phyloP scores from a whole-genome alignment of 2,888 invertebrate genomes.

The Ctenicera cuprea region DNA sequence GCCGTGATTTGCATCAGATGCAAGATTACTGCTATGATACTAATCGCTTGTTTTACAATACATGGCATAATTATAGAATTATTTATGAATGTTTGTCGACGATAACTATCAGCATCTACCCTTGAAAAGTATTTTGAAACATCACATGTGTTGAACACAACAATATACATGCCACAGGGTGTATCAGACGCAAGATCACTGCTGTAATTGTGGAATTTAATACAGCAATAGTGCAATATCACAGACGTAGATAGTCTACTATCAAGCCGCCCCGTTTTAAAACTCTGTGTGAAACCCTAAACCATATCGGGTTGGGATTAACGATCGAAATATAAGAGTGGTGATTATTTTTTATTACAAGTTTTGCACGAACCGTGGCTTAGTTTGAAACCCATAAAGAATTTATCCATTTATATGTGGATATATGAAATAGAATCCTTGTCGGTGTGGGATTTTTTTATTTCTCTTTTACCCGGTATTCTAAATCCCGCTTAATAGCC shows the following conservation, averaged over 20 bases:
- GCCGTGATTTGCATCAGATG: too few species aligned
- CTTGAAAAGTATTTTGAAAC: too few species aligned
- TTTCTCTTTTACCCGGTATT: slow-evolving; percentile 27
- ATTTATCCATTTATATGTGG: slow-evolving; percentile 39
- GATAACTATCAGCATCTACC: too few species aligned
- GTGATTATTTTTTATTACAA: slow-evolving; percentile 29
- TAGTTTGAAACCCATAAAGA: slow-evolving; percentile 33
- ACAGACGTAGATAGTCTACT: not conserved
- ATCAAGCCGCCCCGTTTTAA: not conserved
- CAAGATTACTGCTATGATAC: too few species aligned
- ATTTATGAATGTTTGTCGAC: too few species aligned
- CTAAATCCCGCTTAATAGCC: slow-evolving; percentile 32
- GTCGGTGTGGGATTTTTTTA: slow-evolving; percentile 28
- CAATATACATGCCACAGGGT: too few species aligned
- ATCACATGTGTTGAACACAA: too few species aligned
- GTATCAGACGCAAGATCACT: too few species aligned
- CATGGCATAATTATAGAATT: too few species aligned
- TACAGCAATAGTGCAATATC: too few species aligned
- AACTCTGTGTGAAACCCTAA: not conserved
- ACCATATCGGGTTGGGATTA: slow-evolving; percentile 1
- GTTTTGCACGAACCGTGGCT: slow-evolving; percentile 17
- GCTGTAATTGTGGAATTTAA: too few species aligned
- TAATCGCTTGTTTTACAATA: too few species aligned
- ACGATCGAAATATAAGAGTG: slow-evolving; percentile 3
- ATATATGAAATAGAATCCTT: slow-evolving; percentile 38